These are phyloP conservation scores for Drosophila saltans DNA, from an alignment of 1,140 invertebrate genomes.

Conservation along the genomic window DNA sequence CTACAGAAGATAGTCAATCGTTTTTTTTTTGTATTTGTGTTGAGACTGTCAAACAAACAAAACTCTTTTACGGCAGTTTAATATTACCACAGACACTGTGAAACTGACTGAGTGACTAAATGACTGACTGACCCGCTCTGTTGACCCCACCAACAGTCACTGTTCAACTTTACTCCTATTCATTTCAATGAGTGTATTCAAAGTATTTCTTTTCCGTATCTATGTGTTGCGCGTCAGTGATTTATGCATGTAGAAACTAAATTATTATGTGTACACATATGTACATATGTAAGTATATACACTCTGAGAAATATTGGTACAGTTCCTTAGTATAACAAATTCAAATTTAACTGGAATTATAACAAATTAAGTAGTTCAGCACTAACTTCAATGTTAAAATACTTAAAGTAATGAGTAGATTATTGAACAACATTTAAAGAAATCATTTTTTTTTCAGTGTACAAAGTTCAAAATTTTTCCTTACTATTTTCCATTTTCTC, in stretches of 20 bases:
- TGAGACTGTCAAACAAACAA: no score
- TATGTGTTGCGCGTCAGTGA: slow-evolving; percentile 60
- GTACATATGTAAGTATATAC: background rate
- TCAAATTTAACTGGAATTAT: no score
- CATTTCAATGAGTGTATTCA: slow-evolving; percentile 34
- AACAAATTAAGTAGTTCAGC: no score
- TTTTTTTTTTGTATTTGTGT: slow-evolving; percentile 30
- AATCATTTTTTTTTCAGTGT: no score
- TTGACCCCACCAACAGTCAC: slow-evolving; percentile 42
- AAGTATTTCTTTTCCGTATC: slow-evolving; percentile 25
- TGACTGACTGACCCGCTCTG: slow-evolving; percentile 60
- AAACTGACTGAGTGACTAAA: slow-evolving; percentile 20
- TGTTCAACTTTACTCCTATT: slow-evolving; percentile 28
- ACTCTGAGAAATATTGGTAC: background rate
- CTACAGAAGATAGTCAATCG: slow-evolving; percentile 32
- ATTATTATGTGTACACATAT: slow-evolving; percentile 29
- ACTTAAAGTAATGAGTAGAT: no score
- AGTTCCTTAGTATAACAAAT: no score
- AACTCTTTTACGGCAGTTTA: slow-evolving; percentile 8
- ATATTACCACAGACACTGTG: slow-evolving; percentile 35
- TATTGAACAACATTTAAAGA: no score
- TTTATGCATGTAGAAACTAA: slow-evolving; percentile 44
- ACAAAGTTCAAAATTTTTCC: background rate
- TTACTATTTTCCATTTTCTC: background rate
- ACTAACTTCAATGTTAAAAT: no score